phyloP scores from a whole-genome alignment of 2,113 vertebrate species.

The Melanerpes aurifrons region DNA sequence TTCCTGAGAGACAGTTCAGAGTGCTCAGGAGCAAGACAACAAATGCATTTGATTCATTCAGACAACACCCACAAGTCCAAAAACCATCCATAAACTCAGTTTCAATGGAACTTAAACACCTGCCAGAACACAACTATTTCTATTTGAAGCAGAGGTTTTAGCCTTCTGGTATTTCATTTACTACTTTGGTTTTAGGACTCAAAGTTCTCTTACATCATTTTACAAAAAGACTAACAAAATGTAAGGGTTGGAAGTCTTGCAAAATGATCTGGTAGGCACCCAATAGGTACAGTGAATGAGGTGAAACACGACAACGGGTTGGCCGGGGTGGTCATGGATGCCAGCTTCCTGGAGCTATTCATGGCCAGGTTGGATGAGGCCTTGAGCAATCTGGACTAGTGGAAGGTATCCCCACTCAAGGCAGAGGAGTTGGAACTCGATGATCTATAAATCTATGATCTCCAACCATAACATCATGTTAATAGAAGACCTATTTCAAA shows the following conservation, averaged over 20 bases:
- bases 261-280: neutral
- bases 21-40: neutral
- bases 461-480: neutral
- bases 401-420: too few species aligned
- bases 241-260: neutral
- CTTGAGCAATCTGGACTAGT: too few species aligned
- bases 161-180: neutral
- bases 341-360: too few species aligned
- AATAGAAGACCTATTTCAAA: neutral
- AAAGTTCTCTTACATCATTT: neutral
- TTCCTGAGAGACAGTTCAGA: too few species aligned
- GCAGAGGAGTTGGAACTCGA: too few species aligned
- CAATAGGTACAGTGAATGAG: neutral
- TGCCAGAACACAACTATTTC: neutral
- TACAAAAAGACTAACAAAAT: neutral
- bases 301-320: too few species aligned
- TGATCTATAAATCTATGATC: neutral
- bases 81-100: neutral
- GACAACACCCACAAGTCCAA: neutral
- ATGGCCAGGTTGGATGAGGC: too few species aligned
- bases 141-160: neutral
- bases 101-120: neutral
- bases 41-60: neutral
- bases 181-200: neutral
- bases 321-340: too few species aligned